Evolutionary conservation across 2,888 invertebrate species (phyloP).

Genomic region (Microplitis manilae): DNA sequence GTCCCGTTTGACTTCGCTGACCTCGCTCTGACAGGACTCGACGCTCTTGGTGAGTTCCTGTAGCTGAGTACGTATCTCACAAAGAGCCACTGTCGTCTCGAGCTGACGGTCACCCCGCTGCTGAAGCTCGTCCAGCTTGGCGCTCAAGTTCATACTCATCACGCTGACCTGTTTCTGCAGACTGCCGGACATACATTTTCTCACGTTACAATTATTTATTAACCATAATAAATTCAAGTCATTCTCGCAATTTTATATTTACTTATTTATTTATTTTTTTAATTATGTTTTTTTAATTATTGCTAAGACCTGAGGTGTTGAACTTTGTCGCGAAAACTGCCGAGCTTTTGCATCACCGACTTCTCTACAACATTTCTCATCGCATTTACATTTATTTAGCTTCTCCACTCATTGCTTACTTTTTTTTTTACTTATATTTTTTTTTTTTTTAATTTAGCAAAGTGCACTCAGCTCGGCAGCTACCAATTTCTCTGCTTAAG

Average conservation of each 20-base stretch:
- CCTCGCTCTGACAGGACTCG: conserved; percentile 95
- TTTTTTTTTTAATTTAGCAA: conserved; percentile 39
- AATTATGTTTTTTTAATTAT: conserved; percentile 21
- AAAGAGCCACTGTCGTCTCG: conserved; percentile 94
- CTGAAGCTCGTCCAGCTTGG: conserved; percentile 95
- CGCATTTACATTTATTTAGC: conserved; percentile 18
- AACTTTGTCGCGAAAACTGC: conserved; percentile 6
- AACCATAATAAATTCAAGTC: not conserved
- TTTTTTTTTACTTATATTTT: conserved; percentile 4
- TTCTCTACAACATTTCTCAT: not conserved
- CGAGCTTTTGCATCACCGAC: conserved; percentile 18
- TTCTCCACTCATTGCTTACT: conserved; percentile 29
- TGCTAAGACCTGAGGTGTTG: not conserved
- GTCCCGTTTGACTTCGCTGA: conserved; percentile 93
- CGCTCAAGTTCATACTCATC: conserved; percentile 96
- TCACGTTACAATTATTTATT: conserved; percentile 35
- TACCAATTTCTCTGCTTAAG: conserved; percentile 24
- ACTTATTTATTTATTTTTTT: not conserved
- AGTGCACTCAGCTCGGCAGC: conserved; percentile 49
- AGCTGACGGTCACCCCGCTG: conserved; percentile 87
- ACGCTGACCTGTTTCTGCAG: conserved; percentile 98
- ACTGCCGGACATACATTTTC: conserved; percentile 74
- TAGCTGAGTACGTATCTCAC: conserved; percentile 93
- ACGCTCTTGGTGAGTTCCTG: conserved; percentile 95
- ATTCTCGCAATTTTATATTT: conserved; percentile 26